A percentile compares a stretch with the other conserved stretches of the same genome.
These are phyloP conservation scores for Noctua fimbriata DNA, from an alignment of 2,888 invertebrate genomes.

Conservation along the genomic window DNA sequence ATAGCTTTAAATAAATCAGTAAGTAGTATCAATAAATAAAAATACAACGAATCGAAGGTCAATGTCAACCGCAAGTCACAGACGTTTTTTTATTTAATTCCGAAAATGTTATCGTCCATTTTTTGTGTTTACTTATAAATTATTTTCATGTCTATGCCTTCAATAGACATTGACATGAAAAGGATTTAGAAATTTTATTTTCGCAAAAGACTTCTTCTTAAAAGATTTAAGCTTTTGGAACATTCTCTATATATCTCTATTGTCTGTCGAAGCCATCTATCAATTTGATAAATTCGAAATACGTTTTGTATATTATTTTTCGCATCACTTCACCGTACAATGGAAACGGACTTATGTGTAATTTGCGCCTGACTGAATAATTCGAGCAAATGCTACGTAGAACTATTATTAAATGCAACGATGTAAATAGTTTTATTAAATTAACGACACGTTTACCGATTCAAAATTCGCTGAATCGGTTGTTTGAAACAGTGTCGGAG, in stretches of 20 bases:
- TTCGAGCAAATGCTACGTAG: background rate
- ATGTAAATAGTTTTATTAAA: slow-evolving; percentile 14
- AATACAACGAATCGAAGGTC: slow-evolving; percentile 23
- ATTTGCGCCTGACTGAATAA: slow-evolving; percentile 16
- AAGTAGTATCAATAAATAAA: slow-evolving; percentile 19
- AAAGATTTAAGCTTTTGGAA: slow-evolving; percentile 20
- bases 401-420: background rate
- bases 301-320: slow-evolving; percentile 20
- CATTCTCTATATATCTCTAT: slow-evolving; percentile 5
- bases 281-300: slow-evolving; percentile 37
- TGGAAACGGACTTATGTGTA: background rate
- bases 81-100: slow-evolving; percentile 30
- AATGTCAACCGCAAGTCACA: slow-evolving; percentile 10
- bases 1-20: slow-evolving; percentile 27
- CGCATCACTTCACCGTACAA: background rate
- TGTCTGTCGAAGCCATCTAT: slow-evolving; percentile 30
- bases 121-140: slow-evolving; percentile 37
- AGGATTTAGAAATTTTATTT: slow-evolving; percentile 31
- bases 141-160: slow-evolving; percentile 36
- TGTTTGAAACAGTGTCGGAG: slow-evolving; percentile 22
- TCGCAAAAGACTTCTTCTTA: slow-evolving; percentile 1
- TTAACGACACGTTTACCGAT: background rate
- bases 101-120: background rate
- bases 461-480: slow-evolving; percentile 17
- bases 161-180: slow-evolving; percentile 39